These are phyloP conservation scores for Pocillopora grandis DNA, from an alignment of 92 coral and sea anemone genomes.

Conservation along the genomic window DNA sequence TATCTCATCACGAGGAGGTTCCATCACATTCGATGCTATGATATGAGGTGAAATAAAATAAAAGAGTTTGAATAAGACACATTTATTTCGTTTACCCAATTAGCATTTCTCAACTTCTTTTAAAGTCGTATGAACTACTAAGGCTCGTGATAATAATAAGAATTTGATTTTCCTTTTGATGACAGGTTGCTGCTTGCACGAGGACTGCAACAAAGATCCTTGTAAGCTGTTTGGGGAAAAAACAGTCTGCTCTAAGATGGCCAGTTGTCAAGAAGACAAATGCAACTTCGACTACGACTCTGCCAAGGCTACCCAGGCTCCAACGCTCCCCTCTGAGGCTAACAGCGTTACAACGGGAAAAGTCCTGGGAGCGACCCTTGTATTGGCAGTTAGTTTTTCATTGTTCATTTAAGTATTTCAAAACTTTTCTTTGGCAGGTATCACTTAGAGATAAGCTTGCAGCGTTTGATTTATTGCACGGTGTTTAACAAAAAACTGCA, in stretches of 20 bases:
- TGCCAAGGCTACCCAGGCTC: constrained; percentile 20
- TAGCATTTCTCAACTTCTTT: too few species aligned
- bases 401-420: neutral
- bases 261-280: constrained; percentile 40
- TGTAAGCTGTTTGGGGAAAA: neutral
- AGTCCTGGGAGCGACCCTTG: neutral
- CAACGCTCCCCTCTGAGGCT: constrained; percentile 9
- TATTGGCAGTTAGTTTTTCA: neutral
- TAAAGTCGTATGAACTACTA: too few species aligned
- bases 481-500: too few species aligned
- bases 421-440: too few species aligned
- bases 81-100: too few species aligned
- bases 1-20: too few species aligned
- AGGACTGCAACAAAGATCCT: constrained; percentile 35
- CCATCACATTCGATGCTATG: too few species aligned
- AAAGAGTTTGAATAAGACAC: too few species aligned
- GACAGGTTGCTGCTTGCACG: constrained; percentile 35
- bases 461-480: too few species aligned
- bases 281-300: constrained; percentile 34
- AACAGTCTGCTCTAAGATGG: constrained; percentile 37
- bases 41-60: too few species aligned
- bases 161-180: neutral
- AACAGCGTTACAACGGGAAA: neutral
- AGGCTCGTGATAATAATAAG: neutral
- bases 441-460: too few species aligned